A percentile compares a stretch with the other conserved stretches of the same genome.
Conservation (phyloP, 2,797 vertebrate species). For the Nothura maculosa region DNA sequence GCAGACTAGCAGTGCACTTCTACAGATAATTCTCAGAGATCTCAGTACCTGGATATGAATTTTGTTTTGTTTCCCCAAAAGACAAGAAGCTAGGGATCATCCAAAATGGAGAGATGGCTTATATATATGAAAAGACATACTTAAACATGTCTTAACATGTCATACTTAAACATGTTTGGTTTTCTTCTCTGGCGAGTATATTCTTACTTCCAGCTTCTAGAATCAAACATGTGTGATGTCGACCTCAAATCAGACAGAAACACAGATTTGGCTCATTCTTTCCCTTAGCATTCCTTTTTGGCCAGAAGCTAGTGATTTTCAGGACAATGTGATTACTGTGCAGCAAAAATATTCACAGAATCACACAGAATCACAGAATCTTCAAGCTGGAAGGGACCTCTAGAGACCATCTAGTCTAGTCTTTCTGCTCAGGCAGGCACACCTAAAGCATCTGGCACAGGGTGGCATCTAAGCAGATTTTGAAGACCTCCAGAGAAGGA, state of each 20-base stretch:
- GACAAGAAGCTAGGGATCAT: background rate
- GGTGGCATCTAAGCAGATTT: no score
- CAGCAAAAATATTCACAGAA: no score
- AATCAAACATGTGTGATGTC: background rate
- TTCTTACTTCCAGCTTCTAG: background rate
- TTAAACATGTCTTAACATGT: no score
- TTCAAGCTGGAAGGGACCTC: no score
- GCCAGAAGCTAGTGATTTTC: background rate
- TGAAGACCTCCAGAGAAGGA: no score
- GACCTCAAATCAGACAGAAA: background rate
- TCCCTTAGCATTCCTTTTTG: background rate
- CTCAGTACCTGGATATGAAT: background rate
- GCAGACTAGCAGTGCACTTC: background rate
- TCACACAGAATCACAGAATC: no score
- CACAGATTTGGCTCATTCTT: background rate
- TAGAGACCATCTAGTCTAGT: no score
- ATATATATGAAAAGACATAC: background rate
- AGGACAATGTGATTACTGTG: background rate
- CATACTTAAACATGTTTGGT: no score
- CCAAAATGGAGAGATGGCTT: background rate
- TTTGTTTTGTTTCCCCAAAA: background rate
- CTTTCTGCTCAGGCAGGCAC: no score
- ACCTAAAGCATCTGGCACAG: no score
- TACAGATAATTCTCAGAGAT: background rate
- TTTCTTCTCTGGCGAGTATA: background rate